Evolutionary conservation across 2,888 invertebrate genomes (phyloP), one percentile per base, ranked within the genome.

Genomic region (Deroplatys truncata): DNA sequence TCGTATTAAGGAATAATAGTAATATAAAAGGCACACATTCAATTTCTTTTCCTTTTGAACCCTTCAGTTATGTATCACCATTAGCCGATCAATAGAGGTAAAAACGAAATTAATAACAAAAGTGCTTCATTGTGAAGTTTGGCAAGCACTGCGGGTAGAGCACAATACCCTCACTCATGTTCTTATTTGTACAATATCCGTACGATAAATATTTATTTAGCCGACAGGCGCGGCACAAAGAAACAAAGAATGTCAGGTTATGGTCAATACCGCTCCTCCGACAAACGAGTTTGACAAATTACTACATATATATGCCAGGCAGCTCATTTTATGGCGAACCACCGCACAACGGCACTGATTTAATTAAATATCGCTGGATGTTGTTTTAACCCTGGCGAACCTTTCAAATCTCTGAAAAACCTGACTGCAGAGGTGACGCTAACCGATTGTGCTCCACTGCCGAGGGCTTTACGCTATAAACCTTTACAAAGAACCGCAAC

Each of bases 401-500:
- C 25, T 72, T 72, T 72, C 56, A 72, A 72, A 72, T 72, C 56
- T 72, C 56, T 72, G 56, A 72, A 72, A 72, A 72, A 72, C 56
- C 56, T 72, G 56, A 43, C 43, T 43, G 56, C 56, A 72, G 56
- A 72, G 56, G 56, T 72, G 56, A 72, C 56, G 56, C 56, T 72
- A 72, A 72, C 56, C 56, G 56, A 72, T 72, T 72, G 56, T 72
- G 56, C 56, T 72, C 56, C 7, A 72, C 20, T 72, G 56, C 56
- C 35, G 35, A 82, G 82, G 87, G 82, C 83, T 87, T 87, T 82
- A 72, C 56, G 56, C 56, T 72, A 72, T 72, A 72, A 87, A 87
- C 35, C 82, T 82, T 87, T 82, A 87, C 87, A 87, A 87, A 87
- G 87, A 87, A 87, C 82, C 87, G 83, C 82, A 83, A 82, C 87